Conservation (phyloP, 2,113 vertebrate species). For the Connochaetes taurinus region DNA sequence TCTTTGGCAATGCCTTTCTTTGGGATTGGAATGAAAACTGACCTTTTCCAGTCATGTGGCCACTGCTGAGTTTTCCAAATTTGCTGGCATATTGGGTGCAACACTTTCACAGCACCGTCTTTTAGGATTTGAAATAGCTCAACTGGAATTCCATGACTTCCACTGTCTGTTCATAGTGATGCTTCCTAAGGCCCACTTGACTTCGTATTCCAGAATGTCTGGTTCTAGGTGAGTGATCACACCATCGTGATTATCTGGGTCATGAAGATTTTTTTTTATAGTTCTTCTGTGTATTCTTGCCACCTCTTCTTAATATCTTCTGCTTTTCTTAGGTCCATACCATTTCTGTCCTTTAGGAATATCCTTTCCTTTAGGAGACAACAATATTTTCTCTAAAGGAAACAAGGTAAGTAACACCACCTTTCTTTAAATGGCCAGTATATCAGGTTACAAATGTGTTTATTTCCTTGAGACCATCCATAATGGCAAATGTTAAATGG, state of each 20-base stretch:
- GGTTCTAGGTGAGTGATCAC: background rate
- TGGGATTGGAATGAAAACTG: background rate
- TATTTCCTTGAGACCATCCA: background rate
- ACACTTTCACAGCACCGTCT: background rate
- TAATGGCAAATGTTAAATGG: background rate
- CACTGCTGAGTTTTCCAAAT: background rate
- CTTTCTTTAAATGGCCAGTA: slow-evolving; percentile 42
- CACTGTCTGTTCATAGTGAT: background rate
- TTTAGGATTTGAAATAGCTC: background rate
- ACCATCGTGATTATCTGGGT: background rate
- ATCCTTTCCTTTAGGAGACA: background rate
- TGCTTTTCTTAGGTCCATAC: background rate
- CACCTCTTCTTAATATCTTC: background rate
- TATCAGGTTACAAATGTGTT: background rate
- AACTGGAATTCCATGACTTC: background rate
- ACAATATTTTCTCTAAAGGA: slow-evolving; percentile 15
- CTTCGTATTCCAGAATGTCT: background rate
- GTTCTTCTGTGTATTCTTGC: background rate
- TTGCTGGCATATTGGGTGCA: background rate
- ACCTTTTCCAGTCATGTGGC: background rate
- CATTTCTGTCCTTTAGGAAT: background rate
- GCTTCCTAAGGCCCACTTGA: background rate
- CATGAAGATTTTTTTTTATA: background rate
- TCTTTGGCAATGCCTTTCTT: background rate
- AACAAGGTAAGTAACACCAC: background rate